A percentile compares a stretch with the other conserved stretches of the same genome.
Conservation (phyloP, 2,888 invertebrate species). For the Ceraclea dissimilis region DNA sequence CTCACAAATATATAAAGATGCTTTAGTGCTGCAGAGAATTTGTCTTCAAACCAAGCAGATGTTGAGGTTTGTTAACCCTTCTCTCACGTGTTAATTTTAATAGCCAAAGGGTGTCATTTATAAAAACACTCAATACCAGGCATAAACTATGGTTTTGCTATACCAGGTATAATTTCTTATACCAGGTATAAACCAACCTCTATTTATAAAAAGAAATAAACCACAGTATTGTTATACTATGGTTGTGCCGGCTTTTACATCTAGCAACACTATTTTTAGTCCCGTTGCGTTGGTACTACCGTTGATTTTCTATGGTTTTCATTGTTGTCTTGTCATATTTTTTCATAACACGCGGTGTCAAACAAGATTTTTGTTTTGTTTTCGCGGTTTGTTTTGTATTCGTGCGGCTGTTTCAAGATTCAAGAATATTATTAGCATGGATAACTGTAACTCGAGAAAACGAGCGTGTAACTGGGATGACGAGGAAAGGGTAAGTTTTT, state of each 20-base stretch:
- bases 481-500: background rate
- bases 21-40: constrained; percentile 83
- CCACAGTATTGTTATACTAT: background rate
- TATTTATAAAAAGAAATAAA: background rate
- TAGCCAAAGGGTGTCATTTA: background rate
- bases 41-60: constrained; percentile 88
- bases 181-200: background rate
- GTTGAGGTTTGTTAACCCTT: constrained; percentile 47
- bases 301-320: background rate
- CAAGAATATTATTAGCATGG: background rate
- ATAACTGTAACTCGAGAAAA: background rate
- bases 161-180: background rate
- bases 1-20: constrained; percentile 95
- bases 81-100: too few relatives aligned
- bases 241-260: background rate
- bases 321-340: too few relatives aligned
- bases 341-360: background rate
- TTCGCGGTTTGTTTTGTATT: background rate
- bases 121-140: background rate
- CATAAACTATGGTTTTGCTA: background rate
- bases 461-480: constrained; percentile 2
- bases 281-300: background rate
- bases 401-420: background rate
- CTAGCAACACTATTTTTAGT: background rate
- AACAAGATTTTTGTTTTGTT: background rate